Evolutionary conservation across 2,113 vertebrate species (phyloP), one percentile per base, ranked within the genome.

Genomic region (Madoqua kirkii): DNA sequence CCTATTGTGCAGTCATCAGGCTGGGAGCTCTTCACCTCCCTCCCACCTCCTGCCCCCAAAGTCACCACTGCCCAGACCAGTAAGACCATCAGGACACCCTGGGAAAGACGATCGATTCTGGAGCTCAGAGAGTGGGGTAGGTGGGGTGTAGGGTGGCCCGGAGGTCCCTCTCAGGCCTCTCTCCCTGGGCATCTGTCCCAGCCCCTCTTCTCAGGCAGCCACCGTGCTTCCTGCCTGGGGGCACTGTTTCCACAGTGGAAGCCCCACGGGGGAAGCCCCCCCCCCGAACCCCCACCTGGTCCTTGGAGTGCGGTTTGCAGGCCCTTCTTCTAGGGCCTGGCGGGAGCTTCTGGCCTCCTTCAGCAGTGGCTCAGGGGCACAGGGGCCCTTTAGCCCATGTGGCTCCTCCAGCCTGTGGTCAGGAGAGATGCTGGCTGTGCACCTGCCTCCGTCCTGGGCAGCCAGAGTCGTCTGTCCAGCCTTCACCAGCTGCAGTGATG

Each of bases 1-100:
- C 8, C 76, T 62, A 29, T 79, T 93, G 92, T 97, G 97, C 31
- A 43, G 82, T 95, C 95, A 86, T 33, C 82, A 40, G 43, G 36
- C 36, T 36, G 2, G 59, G 40, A 52, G 29, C 84, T 40, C 9
- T 33, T 17, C 57, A 9, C n/a, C 1, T 4, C 54, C 55, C 55
- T 78, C 59, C 74, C 15, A 0, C 67, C 25, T 10, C 12, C 54
- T 64, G 14, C n/a, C 4, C 0, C 50, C n/a, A 33, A 21, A 71
- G 33, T 7, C 52, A 4, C 40, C 74, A 13, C 79, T 33, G 0
- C 50, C 54, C 27, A 0, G 27, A 62, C 83, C 40, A 8, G 87
- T 21, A n/a, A 45, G n/a, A 33, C 87, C 85, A 27, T 52, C 74
- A 57, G 5, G 40, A 54, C 74, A 55, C 4, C 64, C 71, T 57